Evolutionary conservation across 2,888 invertebrate genomes (phyloP).

Genomic region (Hyalella azteca): DNA sequence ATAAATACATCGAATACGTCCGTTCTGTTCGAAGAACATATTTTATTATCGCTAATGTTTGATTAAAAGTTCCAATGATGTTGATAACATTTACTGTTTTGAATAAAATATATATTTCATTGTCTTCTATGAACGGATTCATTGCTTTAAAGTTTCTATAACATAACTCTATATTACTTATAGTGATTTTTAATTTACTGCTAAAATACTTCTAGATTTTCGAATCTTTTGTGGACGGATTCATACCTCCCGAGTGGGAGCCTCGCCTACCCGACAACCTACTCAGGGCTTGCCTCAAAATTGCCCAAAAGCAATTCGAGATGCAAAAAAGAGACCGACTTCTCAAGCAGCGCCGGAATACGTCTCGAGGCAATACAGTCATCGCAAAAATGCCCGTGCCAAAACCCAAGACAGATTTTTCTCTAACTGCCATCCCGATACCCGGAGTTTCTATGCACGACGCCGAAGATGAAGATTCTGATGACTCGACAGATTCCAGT

Average conservation of each 20-base stretch:
- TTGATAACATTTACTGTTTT: no score
- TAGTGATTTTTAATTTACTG: no score
- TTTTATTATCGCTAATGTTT: no score
- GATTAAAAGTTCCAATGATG: no score
- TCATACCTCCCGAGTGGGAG: slow-evolving; percentile 50
- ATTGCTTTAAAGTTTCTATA: no score
- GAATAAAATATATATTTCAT: no score
- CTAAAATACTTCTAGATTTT: slow-evolving; percentile 45
- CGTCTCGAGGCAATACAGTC: background rate
- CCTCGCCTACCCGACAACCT: slow-evolving; percentile 46
- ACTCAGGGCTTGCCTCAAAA: slow-evolving; percentile 39
- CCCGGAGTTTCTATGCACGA: background rate
- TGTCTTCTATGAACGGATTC: no score
- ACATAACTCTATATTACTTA: no score
- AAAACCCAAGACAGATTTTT: background rate
- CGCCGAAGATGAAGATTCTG: background rate
- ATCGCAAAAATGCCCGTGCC: slow-evolving; percentile 18
- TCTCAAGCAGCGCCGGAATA: slow-evolving; percentile 23
- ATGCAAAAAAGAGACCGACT: slow-evolving; percentile 47
- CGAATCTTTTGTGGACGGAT: slow-evolving; percentile 49
- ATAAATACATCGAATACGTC: no score
- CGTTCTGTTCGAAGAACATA: no score
- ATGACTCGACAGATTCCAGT: slow-evolving; percentile 7
- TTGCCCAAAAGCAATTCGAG: slow-evolving; percentile 51
- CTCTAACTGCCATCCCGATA: background rate